Evolutionary conservation across 2,888 invertebrate genomes (phyloP).

Genomic region (Nineta flava): DNA sequence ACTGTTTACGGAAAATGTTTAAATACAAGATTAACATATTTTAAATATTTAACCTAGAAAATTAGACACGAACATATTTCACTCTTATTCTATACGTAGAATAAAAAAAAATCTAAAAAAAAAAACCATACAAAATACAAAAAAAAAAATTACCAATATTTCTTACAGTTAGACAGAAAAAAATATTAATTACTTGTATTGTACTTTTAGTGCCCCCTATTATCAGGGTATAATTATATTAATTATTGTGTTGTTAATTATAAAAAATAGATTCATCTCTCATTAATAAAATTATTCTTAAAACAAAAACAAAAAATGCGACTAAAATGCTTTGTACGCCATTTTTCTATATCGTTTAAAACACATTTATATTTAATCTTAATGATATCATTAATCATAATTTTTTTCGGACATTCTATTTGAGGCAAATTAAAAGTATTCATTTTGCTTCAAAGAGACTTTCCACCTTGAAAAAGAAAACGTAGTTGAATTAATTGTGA

Average conservation of each 20-base stretch:
- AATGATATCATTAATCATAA: neutral
- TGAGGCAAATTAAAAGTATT: too few species aligned
- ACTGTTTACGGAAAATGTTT: too few species aligned
- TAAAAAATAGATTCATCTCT: neutral
- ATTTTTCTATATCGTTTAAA: neutral
- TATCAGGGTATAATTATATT: slow-evolving; percentile 6
- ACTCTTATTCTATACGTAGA: neutral
- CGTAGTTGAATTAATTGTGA: neutral
- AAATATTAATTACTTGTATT: slow-evolving; percentile 1
- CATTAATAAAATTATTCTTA: neutral
- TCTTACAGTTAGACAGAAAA: neutral
- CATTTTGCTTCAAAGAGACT: too few species aligned
- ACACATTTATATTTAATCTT: slow-evolving; percentile 1
- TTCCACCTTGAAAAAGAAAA: too few species aligned
- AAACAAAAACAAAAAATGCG: too few species aligned
- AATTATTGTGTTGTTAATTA: slow-evolving; percentile 7
- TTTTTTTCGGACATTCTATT: neutral
- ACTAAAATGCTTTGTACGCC: neutral
- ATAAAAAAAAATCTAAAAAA: neutral
- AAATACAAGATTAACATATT: too few species aligned
- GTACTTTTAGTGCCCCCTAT: slow-evolving; percentile 5
- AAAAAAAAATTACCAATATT: neutral
- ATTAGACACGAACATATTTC: neutral
- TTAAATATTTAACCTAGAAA: neutral
- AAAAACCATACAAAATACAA: neutral